These are phyloP conservation scores for Halichoeres trimaculatus DNA, from an alignment of 2,113 vertebrate species.

Conservation along the genomic window DNA sequence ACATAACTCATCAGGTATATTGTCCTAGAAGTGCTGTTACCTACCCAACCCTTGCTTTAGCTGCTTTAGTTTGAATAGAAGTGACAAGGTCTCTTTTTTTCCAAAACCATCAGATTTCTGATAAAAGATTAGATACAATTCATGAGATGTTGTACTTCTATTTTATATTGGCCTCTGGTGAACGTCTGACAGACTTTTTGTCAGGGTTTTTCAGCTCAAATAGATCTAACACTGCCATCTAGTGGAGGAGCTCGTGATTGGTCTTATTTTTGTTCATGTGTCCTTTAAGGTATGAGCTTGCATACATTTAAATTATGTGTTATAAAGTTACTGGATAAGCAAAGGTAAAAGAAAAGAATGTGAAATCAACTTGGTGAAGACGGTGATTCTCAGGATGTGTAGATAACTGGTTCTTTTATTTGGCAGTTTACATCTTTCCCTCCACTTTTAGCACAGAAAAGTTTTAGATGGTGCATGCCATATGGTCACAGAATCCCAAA, in stretches of 20 bases:
- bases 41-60: not conserved
- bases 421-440: constrained; percentile 73
- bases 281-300: too few species aligned
- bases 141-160: not conserved
- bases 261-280: too few species aligned
- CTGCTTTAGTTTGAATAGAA: too few species aligned
- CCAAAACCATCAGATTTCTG: too few species aligned
- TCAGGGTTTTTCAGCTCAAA: not conserved
- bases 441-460: constrained; percentile 68
- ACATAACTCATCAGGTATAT: not conserved
- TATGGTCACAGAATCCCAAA: constrained; percentile 82
- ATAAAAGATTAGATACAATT: too few species aligned
- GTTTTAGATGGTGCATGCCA: constrained; percentile 69
- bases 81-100: too few species aligned
- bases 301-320: too few species aligned
- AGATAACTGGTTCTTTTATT: constrained; percentile 77
- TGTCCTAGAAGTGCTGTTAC: not conserved
- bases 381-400: constrained; percentile 54
- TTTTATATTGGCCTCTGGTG: not conserved
- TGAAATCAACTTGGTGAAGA: constrained; percentile 19
- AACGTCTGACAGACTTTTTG: constrained; percentile 21
- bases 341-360: not conserved
- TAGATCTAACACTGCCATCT: constrained; percentile 59
- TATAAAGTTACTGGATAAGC: too few species aligned
- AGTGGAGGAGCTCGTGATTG: constrained; percentile 38